Base-by-base conservation (phyloP, 2,797 vertebrate species). In the Microctenopoma stevenorrisi region DNA sequence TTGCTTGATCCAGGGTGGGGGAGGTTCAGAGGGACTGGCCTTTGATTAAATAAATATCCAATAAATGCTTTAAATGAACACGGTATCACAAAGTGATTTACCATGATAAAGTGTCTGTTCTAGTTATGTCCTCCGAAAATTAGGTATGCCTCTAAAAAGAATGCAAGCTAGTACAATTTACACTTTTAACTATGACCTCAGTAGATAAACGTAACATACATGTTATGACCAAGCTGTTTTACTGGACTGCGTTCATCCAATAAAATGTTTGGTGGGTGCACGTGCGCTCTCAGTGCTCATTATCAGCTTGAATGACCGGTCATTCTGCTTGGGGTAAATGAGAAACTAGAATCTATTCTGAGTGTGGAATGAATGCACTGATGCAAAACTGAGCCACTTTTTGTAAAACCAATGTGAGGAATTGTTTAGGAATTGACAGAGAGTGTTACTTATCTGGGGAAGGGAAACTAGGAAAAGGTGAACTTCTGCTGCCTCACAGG, bases 31-130 rank as follows among this genome's bases (percentile, higher is more conserved):
- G 57, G 47, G 64, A 68, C 44, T 55, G 64, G 69, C 56, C 58
- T 78, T 78, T 70, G 68, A 84, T 70, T 56, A 76, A 28, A 69
- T 57, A 54, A 74, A 73, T 2, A 84, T 70, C 59, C 74, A 28
- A 69, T 60, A 54, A 74, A 73, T 2, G 49, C 28, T 74, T 79
- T 68, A 33, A 56, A 73, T 73, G 57, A 64, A 64, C 52, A 64
- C 26, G 43, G 60, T 9, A 58, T 49, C 53, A 44, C 57, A 48
- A 49, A 50, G 28, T 35, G 18, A 86, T 59, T 68, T 60, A 40
- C 33, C 46, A 11, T 33, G 13, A 33, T 35, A 18, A 22, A 18
- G 4, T 18, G 16, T 46, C 44, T 46, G 7, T 42, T 40, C 13
- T n/a, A 16, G 7, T 44, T 10, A 18, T n/a, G 16, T 18, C 8